These are phyloP conservation scores for Zaprionus lineosus DNA, from an alignment of 2,888 invertebrate species.

Conservation along the genomic window DNA sequence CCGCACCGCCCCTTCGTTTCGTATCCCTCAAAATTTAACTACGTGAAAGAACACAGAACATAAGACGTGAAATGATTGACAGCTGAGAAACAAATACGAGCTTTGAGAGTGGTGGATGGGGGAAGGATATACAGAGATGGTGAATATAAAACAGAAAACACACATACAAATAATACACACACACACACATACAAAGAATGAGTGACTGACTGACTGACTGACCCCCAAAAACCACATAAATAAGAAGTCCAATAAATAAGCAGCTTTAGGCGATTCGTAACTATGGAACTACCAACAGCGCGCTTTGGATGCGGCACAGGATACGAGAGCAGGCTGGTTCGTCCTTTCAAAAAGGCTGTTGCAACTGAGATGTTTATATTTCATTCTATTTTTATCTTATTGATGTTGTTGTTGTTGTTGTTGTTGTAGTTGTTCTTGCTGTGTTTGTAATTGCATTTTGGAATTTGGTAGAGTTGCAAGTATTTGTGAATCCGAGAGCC, in stretches of 20 bases:
- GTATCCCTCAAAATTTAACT: slow-evolving; percentile 40
- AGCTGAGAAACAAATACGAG: no score
- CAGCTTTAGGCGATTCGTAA: slow-evolving; percentile 32
- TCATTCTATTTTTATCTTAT: slow-evolving; percentile 15
- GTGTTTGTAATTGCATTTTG: slow-evolving; percentile 26
- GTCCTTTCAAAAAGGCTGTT: slow-evolving; percentile 20
- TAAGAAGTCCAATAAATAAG: slow-evolving; percentile 56
- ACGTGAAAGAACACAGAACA: no score
- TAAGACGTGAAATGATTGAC: no score
- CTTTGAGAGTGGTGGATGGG: no score
- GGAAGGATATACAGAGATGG: not conserved
- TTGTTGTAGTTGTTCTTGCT: slow-evolving; percentile 9
- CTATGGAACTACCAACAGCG: slow-evolving; percentile 40
- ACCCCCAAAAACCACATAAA: slow-evolving; percentile 54
- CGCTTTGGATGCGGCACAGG: no score
- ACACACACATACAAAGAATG: no score
- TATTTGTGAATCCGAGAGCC: slow-evolving; percentile 31
- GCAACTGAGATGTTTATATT: slow-evolving; percentile 17
- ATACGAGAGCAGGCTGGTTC: no score
- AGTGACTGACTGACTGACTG: no score
- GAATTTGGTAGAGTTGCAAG: slow-evolving; percentile 49
- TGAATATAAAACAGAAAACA: slow-evolving; percentile 44
- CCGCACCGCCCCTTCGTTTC: slow-evolving; percentile 32
- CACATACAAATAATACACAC: slow-evolving; percentile 69
- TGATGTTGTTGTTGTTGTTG: slow-evolving; percentile 23